Percentiles rank a stretch among this genome's conserved stretches.
Evolutionary conservation across 1,140 invertebrate genomes (phyloP).

Genomic region (Bombyx mandarina): DNA sequence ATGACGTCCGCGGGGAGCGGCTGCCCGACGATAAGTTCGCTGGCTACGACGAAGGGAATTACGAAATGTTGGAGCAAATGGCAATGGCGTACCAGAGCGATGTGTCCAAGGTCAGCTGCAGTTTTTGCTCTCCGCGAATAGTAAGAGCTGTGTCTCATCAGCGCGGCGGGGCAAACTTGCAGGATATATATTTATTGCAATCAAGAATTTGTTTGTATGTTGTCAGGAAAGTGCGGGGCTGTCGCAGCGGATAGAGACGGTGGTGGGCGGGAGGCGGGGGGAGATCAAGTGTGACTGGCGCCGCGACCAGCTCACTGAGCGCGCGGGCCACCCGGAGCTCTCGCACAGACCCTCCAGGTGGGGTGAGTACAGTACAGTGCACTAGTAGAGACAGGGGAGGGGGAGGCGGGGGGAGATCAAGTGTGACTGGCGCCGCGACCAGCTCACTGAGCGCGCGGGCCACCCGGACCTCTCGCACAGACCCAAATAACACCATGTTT

Average conservation of each 20-base stretch:
- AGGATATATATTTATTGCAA: too few relatives aligned
- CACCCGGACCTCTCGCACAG: slow-evolving; percentile 13
- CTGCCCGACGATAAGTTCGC: slow-evolving; percentile 25
- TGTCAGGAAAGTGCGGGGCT: neutral
- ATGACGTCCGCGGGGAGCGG: slow-evolving; percentile 15
- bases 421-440: slow-evolving; percentile 43
- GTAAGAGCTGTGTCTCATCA: neutral
- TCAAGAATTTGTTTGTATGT: too few relatives aligned
- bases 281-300: slow-evolving; percentile 66
- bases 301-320: neutral
- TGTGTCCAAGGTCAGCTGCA: slow-evolving; percentile 13
- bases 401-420: slow-evolving; percentile 56
- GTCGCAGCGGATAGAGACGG: slow-evolving; percentile 43
- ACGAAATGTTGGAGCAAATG: slow-evolving; percentile 56
- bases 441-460: slow-evolving; percentile 19
- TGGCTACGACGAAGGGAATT: slow-evolving; percentile 35
- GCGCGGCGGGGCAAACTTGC: too few relatives aligned
- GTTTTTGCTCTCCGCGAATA: neutral
- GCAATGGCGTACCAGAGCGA: slow-evolving; percentile 58
- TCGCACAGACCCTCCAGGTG: slow-evolving; percentile 39
- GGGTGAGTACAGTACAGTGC: slow-evolving; percentile 25
- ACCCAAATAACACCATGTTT: slow-evolving; percentile 7
- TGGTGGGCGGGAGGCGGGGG: slow-evolving; percentile 42
- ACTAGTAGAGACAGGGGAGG: slow-evolving; percentile 45
- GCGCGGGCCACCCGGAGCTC: slow-evolving; percentile 21